phyloP scores from a whole-genome alignment of 2,888 invertebrate species.

The Oegoconia quadripuncta region DNA sequence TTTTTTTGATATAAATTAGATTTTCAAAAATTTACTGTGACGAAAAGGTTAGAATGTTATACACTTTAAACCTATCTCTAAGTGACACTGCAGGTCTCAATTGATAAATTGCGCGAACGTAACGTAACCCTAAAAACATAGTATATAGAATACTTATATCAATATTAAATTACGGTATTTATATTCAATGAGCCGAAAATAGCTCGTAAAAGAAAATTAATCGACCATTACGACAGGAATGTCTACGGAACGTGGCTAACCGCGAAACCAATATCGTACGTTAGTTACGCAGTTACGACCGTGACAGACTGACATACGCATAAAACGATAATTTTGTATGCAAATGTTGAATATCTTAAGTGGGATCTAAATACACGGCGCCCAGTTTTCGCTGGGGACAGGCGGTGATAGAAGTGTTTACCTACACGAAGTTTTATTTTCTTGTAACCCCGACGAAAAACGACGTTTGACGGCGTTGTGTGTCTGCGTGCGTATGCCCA shows the following conservation, averaged over 20 bases:
- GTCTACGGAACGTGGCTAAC: conserved; percentile 23
- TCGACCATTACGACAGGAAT: conserved; percentile 38
- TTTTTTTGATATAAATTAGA: too few relatives aligned
- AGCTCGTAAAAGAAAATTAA: conserved; percentile 38
- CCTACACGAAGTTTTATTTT: conserved; percentile 1
- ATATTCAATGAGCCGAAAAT: conserved; percentile 20
- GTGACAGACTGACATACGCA: conserved; percentile 33
- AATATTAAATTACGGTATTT: neutral
- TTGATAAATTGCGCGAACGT: too few relatives aligned
- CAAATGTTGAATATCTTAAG: conserved; percentile 68
- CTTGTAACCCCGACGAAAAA: neutral
- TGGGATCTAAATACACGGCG: conserved; percentile 56
- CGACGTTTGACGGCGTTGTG: neutral
- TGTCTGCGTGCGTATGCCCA: too few relatives aligned
- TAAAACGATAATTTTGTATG: conserved; percentile 62
- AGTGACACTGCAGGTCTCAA: too few relatives aligned
- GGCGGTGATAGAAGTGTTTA: conserved; percentile 33
- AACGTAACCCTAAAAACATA: too few relatives aligned
- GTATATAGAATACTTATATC: too few relatives aligned
- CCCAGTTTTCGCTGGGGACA: conserved; percentile 34
- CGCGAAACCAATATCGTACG: conserved; percentile 38
- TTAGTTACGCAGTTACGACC: conserved; percentile 30
- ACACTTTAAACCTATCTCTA: too few relatives aligned
- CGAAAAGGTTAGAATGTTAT: too few relatives aligned
- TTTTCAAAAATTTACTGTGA: too few relatives aligned